phyloP scores from a whole-genome alignment of 2,888 invertebrate species.

The Harpagoxenus sublaevis region DNA sequence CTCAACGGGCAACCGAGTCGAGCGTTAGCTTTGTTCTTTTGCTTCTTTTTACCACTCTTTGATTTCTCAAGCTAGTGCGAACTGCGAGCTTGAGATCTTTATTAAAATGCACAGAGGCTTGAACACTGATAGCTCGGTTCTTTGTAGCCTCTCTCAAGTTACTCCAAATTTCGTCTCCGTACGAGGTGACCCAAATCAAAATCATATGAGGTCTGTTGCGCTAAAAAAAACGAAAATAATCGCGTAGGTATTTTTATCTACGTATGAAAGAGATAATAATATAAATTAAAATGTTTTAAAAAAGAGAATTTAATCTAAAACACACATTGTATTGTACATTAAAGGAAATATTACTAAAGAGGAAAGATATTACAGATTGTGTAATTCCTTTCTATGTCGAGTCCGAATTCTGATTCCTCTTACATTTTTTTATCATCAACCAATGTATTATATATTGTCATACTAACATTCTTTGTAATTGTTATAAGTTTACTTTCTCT shows the following conservation, averaged over 20 bases:
- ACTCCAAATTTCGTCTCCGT: slow-evolving; percentile 52
- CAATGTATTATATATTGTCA: not conserved
- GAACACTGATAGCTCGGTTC: slow-evolving; percentile 44
- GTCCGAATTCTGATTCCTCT: not conserved
- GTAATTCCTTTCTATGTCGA: not conserved
- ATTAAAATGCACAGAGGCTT: slow-evolving; percentile 71
- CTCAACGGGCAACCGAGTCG: slow-evolving; percentile 57
- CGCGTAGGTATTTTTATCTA: not conserved
- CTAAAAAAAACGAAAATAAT: not conserved
- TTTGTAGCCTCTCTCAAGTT: slow-evolving; percentile 53
- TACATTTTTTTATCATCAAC: not conserved
- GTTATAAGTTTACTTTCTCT: not conserved
- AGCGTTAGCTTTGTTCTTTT: slow-evolving; percentile 63
- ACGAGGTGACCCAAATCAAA: not conserved
- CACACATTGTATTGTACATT: not conserved
- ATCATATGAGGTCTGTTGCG: not conserved
- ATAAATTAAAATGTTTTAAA: not conserved
- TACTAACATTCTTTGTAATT: not conserved
- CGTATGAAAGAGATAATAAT: not conserved
- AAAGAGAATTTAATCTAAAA: not conserved
- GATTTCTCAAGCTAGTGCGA: slow-evolving; percentile 68
- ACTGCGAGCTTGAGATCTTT: slow-evolving; percentile 65
- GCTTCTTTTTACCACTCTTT: slow-evolving; percentile 67
- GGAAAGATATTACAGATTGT: not conserved
- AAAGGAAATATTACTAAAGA: not conserved